Percentiles rank a stretch among this genome's conserved stretches.
Evolutionary conservation across 2,888 invertebrate genomes (phyloP).

Genomic region (Phyllotreta striolata): DNA sequence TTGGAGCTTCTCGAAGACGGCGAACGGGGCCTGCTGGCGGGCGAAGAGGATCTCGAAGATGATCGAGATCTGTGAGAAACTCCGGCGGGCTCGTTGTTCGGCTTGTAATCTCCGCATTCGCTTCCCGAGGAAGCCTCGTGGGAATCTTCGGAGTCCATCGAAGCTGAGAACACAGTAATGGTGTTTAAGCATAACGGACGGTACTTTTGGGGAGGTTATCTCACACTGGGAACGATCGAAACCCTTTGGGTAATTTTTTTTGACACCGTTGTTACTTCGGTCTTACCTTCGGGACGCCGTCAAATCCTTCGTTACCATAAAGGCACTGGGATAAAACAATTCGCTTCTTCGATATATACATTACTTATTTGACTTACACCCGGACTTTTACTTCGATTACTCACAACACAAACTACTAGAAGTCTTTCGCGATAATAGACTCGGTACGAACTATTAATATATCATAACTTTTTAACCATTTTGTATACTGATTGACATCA

Average conservation of each 20-base stretch:
- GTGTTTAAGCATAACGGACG: conserved; percentile 27
- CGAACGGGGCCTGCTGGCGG: conserved; percentile 46
- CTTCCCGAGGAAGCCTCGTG: conserved; percentile 62
- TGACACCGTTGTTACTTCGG: conserved; percentile 57
- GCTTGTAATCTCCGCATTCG: conserved; percentile 53
- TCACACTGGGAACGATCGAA: conserved; percentile 38
- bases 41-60: conserved; percentile 37
- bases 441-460: conserved; percentile 49
- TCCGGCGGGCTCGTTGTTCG: conserved; percentile 44
- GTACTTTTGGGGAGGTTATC: conserved; percentile 24
- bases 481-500: conserved; percentile 46
- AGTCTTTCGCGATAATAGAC: conserved; percentile 58
- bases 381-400: conserved; percentile 52
- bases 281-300: conserved; percentile 61
- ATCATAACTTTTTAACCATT: conserved; percentile 42
- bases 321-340: conserved; percentile 58
- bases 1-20: conserved; percentile 46
- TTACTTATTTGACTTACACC: conserved; percentile 50
- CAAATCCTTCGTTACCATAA: conserved; percentile 59
- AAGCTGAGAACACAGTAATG: conserved; percentile 44
- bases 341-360: conserved; percentile 57
- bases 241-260: conserved; percentile 50
- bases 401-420: conserved; percentile 61
- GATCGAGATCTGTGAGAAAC: conserved; percentile 36
- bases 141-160: conserved; percentile 71